Evolutionary conservation across 2,888 invertebrate genomes (phyloP), one percentile per base, ranked within the genome.

Genomic region (Euphydryas editha): DNA sequence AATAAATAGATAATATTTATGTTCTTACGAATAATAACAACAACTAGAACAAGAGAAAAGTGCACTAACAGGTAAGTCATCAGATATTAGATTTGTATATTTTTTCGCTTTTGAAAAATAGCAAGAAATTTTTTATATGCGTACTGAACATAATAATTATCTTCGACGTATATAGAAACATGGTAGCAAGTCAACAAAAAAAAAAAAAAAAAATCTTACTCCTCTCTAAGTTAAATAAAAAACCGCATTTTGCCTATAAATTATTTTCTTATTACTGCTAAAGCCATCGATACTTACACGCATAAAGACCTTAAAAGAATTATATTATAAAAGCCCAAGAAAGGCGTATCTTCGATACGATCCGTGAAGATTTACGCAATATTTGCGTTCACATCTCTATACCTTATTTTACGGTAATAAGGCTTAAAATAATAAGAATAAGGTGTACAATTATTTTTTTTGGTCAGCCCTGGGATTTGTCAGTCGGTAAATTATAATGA

Each of bases 381-480:
- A 30, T 59, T 20, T 39, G 20, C 47, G 30, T 56, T 42, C 62
- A 42, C 7, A 13, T 21, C 5, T 4, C 6, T 20, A 2, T 17
- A 2, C 20, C 60, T 65, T 62, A 65, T 60, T 42, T 0, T 37
- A 54, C 21, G 2, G 20, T 1, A 18, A 55, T 71, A 71, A 42
- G 61, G 68, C 65, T 55, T 36, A 66, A 68, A 64, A 61, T 70
- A n/a, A n/a, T n/a, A 6, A n/a, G n/a, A 8, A 54, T 44, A 13
- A 20, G 13, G 18, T 56, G 15, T 17, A 13, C 57, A 46, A 18
- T 57, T 24, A 5, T n/a, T n/a, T 0, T 15, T 30, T 49, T 64
- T 63, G 66, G 74, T 73, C 68, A 70, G 72, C 71, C 78, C 81
- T 75, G 75, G 84, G 87, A 87, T 88, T 88, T 84, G 88, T 87